Base-by-base conservation (phyloP, 2,113 vertebrate genomes). In the Nipponia nippon region DNA sequence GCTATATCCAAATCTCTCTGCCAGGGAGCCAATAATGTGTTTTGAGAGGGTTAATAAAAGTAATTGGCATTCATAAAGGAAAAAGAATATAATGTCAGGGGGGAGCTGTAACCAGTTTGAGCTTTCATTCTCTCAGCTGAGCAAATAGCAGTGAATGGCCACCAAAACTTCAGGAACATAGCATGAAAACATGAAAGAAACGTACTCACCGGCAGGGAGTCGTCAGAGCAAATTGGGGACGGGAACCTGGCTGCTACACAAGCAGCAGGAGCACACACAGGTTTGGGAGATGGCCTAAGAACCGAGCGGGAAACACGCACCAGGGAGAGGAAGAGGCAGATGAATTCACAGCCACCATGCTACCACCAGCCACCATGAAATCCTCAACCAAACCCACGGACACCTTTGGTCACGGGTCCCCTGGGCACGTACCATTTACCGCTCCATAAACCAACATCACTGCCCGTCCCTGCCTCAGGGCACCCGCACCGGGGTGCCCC, bases 31-130 rank as follows among this genome's bases (percentile, higher is more conserved):
- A 30, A 55, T 80, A 67, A 83, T 16, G 42, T 65, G 59, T 36
- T 47, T 58, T 40, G 49, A 85, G 93, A 84, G 71, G 89, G 67
- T 82, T 95, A 94, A 86, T 95, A 82, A 56, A 94, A 95, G 84
- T 23, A 73, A 85, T 55, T 91, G 9, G 69, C 21, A 21, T 92
- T 73, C 89, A 87, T 75, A 95, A 83, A 92, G 46, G 50, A 55
- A 75, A 93, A 83, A 38, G 26, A 83, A 25, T 67, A 44, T 19
- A 30, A 83, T 7, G 22, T 11, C 20, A 32, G 5, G 30, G 30
- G 19, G 42, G 36, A 94, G 65, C 36, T 63, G 65, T 46, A 66
- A 88, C 21, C 7, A 12, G 52, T 4, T 34, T 22, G 61, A 12
- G n/a, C 44, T 83, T 89, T 80, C 83, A 40, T 56, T 76, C 80